These are phyloP conservation scores for Steinernema scapterisci DNA, from an alignment of 2,888 invertebrate species.

Conservation along the genomic window DNA sequence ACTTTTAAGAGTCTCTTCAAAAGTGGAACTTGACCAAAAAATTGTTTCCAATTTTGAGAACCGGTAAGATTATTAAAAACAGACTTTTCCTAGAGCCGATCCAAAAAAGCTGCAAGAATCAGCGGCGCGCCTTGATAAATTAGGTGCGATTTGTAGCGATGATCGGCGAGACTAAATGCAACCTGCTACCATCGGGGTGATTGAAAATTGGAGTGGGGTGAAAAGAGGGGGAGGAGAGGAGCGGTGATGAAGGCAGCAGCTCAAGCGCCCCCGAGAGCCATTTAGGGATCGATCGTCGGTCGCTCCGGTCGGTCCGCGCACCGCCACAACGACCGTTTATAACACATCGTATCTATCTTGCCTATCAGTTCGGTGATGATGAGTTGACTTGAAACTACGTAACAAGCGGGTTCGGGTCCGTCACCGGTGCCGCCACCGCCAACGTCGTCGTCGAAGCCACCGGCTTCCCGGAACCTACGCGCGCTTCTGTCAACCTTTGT, in stretches of 20 bases:
- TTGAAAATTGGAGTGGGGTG: not conserved
- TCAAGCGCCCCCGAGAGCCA: constrained; percentile 22
- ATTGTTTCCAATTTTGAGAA: too few relatives aligned
- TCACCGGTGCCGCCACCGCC: not conserved
- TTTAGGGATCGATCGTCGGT: constrained; percentile 27
- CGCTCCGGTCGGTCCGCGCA: constrained; percentile 8
- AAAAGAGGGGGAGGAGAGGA: not conserved
- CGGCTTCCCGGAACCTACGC: too few relatives aligned
- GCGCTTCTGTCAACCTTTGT: too few relatives aligned
- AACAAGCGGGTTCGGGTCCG: constrained; percentile 11
- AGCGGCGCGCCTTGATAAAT: not conserved
- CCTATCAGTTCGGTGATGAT: constrained; percentile 6
- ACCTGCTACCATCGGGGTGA: not conserved
- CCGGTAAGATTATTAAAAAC: too few relatives aligned
- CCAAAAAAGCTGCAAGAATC: not conserved
- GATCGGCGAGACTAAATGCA: not conserved
- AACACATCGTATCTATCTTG: constrained; percentile 21
- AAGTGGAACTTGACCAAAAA: too few relatives aligned
- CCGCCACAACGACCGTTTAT: constrained; percentile 22
- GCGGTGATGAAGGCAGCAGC: not conserved
- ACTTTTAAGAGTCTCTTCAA: too few relatives aligned
- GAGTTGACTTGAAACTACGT: constrained; percentile 17
- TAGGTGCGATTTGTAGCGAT: not conserved
- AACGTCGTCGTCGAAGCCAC: not conserved
- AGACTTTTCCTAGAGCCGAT: not conserved